Evolutionary conservation across 2,888 invertebrate species (phyloP).

Genomic region (Dasypogon diadema): DNA sequence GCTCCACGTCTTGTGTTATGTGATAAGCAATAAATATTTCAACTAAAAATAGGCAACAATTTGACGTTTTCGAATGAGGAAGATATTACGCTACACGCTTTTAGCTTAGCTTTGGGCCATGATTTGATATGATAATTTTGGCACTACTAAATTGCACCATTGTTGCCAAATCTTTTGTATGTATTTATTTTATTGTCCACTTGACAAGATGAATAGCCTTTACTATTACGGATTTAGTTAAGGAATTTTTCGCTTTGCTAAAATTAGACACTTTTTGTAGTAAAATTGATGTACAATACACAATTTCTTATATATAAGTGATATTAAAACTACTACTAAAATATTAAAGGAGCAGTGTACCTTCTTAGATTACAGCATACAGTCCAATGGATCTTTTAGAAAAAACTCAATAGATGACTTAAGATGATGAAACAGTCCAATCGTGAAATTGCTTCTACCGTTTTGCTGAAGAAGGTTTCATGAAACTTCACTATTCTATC

Average conservation of each 20-base stretch:
- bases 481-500: too few species aligned
- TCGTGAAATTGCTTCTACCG: too few species aligned
- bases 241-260: slow-evolving; percentile 30
- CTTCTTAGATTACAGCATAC: too few species aligned
- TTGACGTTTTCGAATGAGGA: slow-evolving; percentile 43
- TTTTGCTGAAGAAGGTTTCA: too few species aligned
- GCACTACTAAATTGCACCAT: slow-evolving; percentile 28
- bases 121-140: slow-evolving; percentile 43
- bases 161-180: slow-evolving; percentile 38
- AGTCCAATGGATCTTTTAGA: too few species aligned
- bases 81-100: slow-evolving; percentile 46
- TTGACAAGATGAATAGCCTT: slow-evolving; percentile 46
- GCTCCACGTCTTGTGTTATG: neutral
- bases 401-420: too few species aligned
- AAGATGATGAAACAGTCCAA: too few species aligned
- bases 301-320: too few species aligned
- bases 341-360: too few species aligned
- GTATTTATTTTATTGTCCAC: slow-evolving; percentile 38
- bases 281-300: too few species aligned
- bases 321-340: too few species aligned
- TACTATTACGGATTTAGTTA: slow-evolving; percentile 25
- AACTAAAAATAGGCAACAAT: slow-evolving; percentile 41
- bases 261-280: slow-evolving; percentile 30
- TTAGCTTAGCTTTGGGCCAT: neutral
- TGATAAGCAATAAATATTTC: slow-evolving; percentile 26